Conservation (phyloP, 2,113 vertebrate genomes). For the Brevimyrus niger region DNA sequence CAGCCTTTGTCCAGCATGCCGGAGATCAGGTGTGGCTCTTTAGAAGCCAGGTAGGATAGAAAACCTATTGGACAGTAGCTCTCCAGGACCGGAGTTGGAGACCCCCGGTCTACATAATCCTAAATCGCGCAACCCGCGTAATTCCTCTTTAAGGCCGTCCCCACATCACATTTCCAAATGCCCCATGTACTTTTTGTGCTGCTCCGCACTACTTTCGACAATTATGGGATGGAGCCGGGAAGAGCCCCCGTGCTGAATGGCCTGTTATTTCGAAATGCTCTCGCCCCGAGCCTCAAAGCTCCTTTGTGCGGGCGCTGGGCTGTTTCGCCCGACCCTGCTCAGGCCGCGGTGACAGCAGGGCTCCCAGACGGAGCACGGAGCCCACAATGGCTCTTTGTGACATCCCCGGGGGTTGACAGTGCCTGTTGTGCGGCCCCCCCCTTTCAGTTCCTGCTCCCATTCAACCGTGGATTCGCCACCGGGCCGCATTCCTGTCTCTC, state of each 20-base stretch:
- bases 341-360: constrained; percentile 30
- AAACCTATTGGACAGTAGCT: neutral
- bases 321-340: constrained; percentile 12
- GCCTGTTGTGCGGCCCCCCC: neutral
- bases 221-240: neutral
- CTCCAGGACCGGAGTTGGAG: neutral
- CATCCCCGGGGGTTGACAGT: neutral
- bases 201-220: neutral
- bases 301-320: constrained; percentile 20
- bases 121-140: neutral
- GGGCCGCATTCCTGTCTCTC: neutral
- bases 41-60: too few relatives aligned
- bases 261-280: neutral
- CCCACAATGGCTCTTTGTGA: constrained; percentile 38
- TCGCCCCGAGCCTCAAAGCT: constrained; percentile 23
- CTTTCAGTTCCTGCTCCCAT: neutral
- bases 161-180: neutral
- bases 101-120: neutral
- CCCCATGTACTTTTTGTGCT: neutral
- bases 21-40: too few relatives aligned
- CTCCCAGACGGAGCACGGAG: constrained; percentile 9
- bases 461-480: neutral
- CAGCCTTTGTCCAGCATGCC: neutral
- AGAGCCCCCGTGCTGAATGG: constrained; percentile 19
- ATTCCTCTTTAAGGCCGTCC: neutral